These are phyloP conservation scores for Callinectes sapidus DNA, from an alignment of 2,888 invertebrate species.

Conservation along the genomic window DNA sequence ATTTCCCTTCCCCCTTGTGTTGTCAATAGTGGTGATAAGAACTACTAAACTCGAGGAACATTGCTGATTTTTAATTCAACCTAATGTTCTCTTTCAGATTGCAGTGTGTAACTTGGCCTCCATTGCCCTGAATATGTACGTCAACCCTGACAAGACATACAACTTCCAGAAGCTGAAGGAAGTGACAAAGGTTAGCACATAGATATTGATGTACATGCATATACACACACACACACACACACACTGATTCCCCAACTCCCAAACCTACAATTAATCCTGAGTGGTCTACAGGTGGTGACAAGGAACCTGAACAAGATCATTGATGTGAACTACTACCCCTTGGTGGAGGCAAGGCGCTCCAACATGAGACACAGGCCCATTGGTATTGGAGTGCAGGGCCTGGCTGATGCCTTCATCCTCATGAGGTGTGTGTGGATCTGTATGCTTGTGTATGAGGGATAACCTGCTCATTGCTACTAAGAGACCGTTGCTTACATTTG, in stretches of 20 bases:
- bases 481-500: no score
- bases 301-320: constrained; percentile 97
- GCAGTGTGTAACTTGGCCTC: constrained; percentile 99
- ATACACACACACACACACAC: no score
- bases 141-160: constrained; percentile 85
- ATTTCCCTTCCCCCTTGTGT: no score
- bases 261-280: neutral
- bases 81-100: constrained; percentile 77
- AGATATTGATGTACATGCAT: neutral
- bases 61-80: neutral
- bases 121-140: constrained; percentile 96
- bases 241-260: no score
- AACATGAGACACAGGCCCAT: constrained; percentile 86
- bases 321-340: constrained; percentile 96
- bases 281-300: constrained; percentile 81
- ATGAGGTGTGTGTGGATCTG: constrained; percentile 81
- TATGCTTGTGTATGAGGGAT: no score
- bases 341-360: constrained; percentile 82
- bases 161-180: constrained; percentile 91
- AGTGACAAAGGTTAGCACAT: constrained; percentile 82
- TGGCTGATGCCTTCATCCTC: constrained; percentile 96
- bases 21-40: neutral
- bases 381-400: constrained; percentile 95
- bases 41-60: neutral
- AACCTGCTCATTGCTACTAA: no score